Evolutionary conservation across 2,113 vertebrate species (phyloP), one percentile per base, ranked within the genome.

Genomic region (Irena cyanogastra): DNA sequence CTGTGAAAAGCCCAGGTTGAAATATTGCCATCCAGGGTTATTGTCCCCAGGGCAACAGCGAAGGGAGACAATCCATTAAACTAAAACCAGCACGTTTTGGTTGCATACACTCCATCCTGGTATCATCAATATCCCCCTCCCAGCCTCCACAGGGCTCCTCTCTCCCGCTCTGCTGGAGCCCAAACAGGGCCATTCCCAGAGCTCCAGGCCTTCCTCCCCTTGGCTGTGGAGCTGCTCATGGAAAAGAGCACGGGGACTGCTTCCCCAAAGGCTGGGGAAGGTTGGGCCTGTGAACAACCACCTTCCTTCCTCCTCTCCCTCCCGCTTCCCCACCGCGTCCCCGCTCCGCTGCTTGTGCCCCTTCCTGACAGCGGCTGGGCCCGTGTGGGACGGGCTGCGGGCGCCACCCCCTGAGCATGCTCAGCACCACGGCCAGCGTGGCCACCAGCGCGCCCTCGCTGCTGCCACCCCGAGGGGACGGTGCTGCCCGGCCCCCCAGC

Each of bases 61-160:
- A 91, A 96, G 94, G 94, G 95, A 96, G 97, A 95, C 96, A 97
- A 97, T 98, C 97, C 97, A 98, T 98, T 98, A 98, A 97, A 98
- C 98, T 97, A 98, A 98, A 98, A 97, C 96, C 94, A 97, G 92
- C 97, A 95, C 60, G 35, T 93, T 94, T 96, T 94, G 81, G 89
- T 95, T 96, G 89, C 83, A 5, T 49, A 81, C 31, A 6, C 91
- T 96, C 93, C 84, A 75, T 84, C 94, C 87, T 56, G 77, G 71
- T 61, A 37, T 71, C 90, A 50, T 64, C 83, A 74, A 37, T 28
- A 47, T 47, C 91, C 53, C 53, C 74, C 50, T 74, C 63, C 42
- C 9, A 65, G 83, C 93, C 85, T 90, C 87, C 84, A 69, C 84
- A 61, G n/a, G 75, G 83, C 70, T 95, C 70, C 87, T 91, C 85